A percentile compares a stretch with the other conserved stretches of the same genome.
These are phyloP conservation scores for Crotalus viridis DNA, from an alignment of 2,113 vertebrate genomes.

Conservation along the genomic window DNA sequence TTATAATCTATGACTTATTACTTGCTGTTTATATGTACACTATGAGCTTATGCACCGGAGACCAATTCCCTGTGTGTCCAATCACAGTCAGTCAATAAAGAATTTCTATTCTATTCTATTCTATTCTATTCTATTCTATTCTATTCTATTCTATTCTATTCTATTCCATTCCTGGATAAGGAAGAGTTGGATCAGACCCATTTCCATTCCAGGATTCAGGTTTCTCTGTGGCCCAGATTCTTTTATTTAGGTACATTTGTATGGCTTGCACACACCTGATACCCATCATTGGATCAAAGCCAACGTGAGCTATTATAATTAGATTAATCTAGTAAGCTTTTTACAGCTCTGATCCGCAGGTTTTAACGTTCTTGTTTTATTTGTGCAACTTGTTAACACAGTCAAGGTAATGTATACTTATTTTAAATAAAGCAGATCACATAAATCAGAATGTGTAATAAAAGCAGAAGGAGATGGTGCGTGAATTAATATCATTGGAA, in stretches of 20 bases:
- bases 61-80: background rate
- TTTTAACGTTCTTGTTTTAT: background rate
- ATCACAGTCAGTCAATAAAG: background rate
- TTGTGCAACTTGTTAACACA: background rate
- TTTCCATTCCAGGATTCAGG: background rate
- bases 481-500: background rate
- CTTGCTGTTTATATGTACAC: background rate
- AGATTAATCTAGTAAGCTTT: background rate
- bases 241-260: background rate
- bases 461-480: background rate
- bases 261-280: background rate
- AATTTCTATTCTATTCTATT: background rate
- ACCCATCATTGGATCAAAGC: background rate
- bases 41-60: background rate
- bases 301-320: background rate
- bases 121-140: no score
- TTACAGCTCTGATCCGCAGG: background rate
- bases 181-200: background rate
- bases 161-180: background rate
- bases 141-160: no score
- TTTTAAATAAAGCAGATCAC: background rate
- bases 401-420: background rate
- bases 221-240: background rate
- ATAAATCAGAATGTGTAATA: background rate
- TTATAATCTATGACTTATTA: background rate